A percentile compares a stretch with the other conserved stretches of the same genome.
Evolutionary conservation across 53 echinoderm and acorn worm species (phyloP).

Genomic region (Antedon mediterranea): DNA sequence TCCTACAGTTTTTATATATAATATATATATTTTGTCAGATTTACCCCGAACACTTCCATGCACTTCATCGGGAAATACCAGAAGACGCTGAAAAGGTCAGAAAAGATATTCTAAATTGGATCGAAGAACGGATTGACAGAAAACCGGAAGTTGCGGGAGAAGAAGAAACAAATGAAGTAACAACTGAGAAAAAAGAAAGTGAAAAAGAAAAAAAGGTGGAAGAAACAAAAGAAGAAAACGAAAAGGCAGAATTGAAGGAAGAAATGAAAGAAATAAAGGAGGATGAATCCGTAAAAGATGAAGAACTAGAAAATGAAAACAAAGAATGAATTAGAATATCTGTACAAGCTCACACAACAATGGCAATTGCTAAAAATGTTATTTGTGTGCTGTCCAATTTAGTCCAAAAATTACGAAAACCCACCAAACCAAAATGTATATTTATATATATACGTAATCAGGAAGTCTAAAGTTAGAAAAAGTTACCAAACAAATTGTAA

Average conservation of each 20-base stretch:
- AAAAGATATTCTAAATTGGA: not conserved
- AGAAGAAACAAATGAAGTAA: not conserved
- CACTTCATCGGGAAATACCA: not conserved
- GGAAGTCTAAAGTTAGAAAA: too few relatives aligned
- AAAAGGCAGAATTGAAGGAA: not conserved
- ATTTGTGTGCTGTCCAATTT: too few relatives aligned
- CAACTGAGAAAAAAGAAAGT: not conserved
- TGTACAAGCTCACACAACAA: too few relatives aligned
- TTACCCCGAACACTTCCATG: not conserved
- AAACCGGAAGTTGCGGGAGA: not conserved
- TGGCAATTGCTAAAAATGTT: too few relatives aligned
- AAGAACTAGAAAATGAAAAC: not conserved
- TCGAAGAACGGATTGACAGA: slow-evolving; percentile 2
- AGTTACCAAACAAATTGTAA: too few relatives aligned
- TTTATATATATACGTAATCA: too few relatives aligned
- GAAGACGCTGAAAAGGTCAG: not conserved
- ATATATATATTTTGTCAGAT: not conserved
- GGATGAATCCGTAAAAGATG: not conserved
- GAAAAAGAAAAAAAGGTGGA: not conserved
- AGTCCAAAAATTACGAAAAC: too few relatives aligned
- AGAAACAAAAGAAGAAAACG: slow-evolving; percentile 4
- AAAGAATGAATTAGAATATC: not conserved
- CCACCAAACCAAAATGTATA: too few relatives aligned
- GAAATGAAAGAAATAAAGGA: not conserved
- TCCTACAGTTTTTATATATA: too few relatives aligned